Evolutionary conservation across 2,797 vertebrate species (phyloP), one percentile per base, ranked within the genome.

Genomic region (Synanceia verrucosa): DNA sequence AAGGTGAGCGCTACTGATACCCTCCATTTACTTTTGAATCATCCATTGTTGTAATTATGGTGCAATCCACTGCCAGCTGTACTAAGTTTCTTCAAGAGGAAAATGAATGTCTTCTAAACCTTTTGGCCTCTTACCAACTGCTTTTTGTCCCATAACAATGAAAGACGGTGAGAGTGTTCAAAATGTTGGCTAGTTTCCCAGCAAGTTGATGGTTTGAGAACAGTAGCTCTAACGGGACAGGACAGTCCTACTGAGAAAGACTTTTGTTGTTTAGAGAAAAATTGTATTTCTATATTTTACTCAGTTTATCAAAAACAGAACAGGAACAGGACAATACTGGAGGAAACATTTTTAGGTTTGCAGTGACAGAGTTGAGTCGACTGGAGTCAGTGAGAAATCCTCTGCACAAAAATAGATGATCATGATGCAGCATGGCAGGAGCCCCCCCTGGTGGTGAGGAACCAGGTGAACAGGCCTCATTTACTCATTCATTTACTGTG

Each of bases 1-100:
- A 70, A 96, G 96, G 98, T 98, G 91, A 95, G 85, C 70, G 12
- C 1, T 21, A 2, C 61, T 9, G 26, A 47, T 24, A 3, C 12
- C 26, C 1, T 14, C 24, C 33, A 6, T 53, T 73, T 50, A 31
- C 51, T n/a, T 62, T 48, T 16, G 18, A 51, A 39, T 33, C 4
- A 51, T 41, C 47, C 5, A 10, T 61, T 66, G 56, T 58, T 74
- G 2, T 46, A 39, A 55, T 63, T 31, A 65, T 41, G 29, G 59
- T 63, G 57, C 53, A 29, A 53, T 44, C 24, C 14, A 13, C 61
- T 56, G 44, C 50, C 73, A 39, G 70, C 52, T 58, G 34, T 16
- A 41, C 23, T 9, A 16, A 29, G 34, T 48, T 56, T 44, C 61
- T 58, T 84, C 51, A 52, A 61, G 36, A 57, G 59, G 59, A 77